A percentile compares a stretch with the other conserved stretches of the same genome.
phyloP scores from a whole-genome alignment of 2,797 vertebrate species.

The Pseudomugil tenellus region DNA sequence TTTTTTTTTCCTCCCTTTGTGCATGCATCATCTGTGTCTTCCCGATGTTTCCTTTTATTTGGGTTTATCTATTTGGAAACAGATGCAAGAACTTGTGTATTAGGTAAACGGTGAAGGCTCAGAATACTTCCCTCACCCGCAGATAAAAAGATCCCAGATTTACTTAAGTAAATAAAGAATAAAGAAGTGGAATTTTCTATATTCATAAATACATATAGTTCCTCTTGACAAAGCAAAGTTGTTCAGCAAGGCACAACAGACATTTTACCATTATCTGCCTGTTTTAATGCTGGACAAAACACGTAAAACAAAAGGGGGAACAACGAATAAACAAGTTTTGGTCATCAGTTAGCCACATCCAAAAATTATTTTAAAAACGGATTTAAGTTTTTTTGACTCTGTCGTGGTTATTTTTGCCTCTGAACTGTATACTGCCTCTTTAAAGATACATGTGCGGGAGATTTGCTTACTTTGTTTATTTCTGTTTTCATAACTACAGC shows the following conservation, averaged over 20 bases:
- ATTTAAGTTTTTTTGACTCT: no score
- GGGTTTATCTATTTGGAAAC: slow-evolving; percentile 46
- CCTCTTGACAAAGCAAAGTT: no score
- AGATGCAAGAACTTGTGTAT: slow-evolving; percentile 30
- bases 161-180: not conserved
- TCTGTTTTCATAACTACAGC: not conserved
- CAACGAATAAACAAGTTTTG: not conserved
- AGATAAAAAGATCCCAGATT: not conserved
- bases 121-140: slow-evolving; percentile 15
- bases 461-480: not conserved
- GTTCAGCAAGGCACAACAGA: no score
- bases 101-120: slow-evolving; percentile 16
- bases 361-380: not conserved
- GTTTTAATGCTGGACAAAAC: no score
- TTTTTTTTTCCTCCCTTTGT: slow-evolving; percentile 48
- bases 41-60: slow-evolving; percentile 21
- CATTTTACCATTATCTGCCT: no score
- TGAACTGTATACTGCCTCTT: not conserved
- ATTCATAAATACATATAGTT: no score
- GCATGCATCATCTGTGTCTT: slow-evolving; percentile 37
- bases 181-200: no score
- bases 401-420: no score
- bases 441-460: not conserved
- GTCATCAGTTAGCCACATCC: not conserved
- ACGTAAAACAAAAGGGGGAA: no score